Evolutionary conservation across 2,888 invertebrate species (phyloP).

Genomic region (Metopia argyrocephala): DNA sequence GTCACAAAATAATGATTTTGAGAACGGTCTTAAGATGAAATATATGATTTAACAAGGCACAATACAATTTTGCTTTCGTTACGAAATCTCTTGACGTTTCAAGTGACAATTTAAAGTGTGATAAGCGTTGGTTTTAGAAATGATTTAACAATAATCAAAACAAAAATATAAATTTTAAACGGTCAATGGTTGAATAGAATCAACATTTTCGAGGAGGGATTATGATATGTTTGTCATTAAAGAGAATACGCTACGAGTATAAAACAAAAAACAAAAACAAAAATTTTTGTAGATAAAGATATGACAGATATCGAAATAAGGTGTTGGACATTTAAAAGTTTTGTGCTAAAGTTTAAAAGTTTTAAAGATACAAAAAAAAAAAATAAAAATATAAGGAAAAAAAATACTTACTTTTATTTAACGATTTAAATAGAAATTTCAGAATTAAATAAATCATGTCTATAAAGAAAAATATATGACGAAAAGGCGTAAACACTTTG

Average conservation of each 20-base stretch:
- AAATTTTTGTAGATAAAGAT: too few relatives aligned
- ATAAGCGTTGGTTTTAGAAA: conserved; percentile 68
- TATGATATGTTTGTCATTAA: conserved; percentile 11
- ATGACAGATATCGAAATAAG: too few relatives aligned
- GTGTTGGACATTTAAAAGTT: too few relatives aligned
- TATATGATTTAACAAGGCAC: conserved; percentile 16
- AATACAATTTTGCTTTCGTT: conserved; percentile 4
- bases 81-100: conserved; percentile 69
- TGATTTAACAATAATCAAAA: conserved; percentile 39
- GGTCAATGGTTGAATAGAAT: neutral
- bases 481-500: too few relatives aligned
- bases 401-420: too few relatives aligned
- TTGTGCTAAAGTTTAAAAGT: too few relatives aligned
- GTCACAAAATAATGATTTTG: conserved; percentile 71
- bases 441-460: too few relatives aligned
- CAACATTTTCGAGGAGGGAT: conserved; percentile 40
- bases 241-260: neutral
- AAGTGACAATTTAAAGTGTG: conserved; percentile 73
- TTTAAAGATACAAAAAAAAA: too few relatives aligned
- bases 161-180: conserved; percentile 40
- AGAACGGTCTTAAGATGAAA: conserved; percentile 56
- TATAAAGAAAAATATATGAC: too few relatives aligned
- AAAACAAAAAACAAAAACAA: too few relatives aligned
- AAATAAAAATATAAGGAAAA: too few relatives aligned
- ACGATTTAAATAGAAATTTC: too few relatives aligned